phyloP scores from a whole-genome alignment of 2,797 vertebrate species.

The Scleropages formosus region DNA sequence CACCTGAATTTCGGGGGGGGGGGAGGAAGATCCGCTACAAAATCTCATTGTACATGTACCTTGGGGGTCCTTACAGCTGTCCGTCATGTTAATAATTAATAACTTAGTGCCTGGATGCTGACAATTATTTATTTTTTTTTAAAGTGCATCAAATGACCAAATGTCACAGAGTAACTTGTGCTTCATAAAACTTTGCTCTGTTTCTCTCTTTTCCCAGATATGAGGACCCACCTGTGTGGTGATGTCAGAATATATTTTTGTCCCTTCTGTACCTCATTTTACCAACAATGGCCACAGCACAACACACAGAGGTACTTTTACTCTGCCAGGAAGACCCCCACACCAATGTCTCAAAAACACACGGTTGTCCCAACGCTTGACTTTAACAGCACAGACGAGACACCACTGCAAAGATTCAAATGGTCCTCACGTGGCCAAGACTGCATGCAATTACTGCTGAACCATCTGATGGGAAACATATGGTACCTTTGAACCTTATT shows the following conservation, averaged over 20 bases:
- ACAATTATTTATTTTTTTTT: not conserved
- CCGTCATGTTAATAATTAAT: too few species aligned
- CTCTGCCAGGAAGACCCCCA: constrained; percentile 29
- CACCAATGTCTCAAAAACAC: constrained; percentile 7
- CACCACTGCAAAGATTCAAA: constrained; percentile 19
- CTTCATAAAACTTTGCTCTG: constrained; percentile 25
- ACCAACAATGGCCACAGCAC: constrained; percentile 28
- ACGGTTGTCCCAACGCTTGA: constrained; percentile 15
- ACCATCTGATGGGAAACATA: constrained; percentile 55
- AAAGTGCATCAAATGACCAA: too few species aligned
- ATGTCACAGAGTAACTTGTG: too few species aligned
- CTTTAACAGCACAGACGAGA: constrained; percentile 19
- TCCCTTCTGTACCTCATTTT: constrained; percentile 48
- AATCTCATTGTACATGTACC: too few species aligned
- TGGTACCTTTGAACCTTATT: constrained; percentile 74
- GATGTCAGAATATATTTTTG: constrained; percentile 57
- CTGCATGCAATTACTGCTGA: constrained; percentile 65
- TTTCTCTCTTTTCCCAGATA: constrained; percentile 70
- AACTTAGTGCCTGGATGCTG: too few species aligned
- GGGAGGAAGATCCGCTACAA: too few species aligned
- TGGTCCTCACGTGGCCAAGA: constrained; percentile 39
- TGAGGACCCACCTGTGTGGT: constrained; percentile 89
- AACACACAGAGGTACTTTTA: constrained; percentile 52
- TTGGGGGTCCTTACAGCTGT: too few species aligned
- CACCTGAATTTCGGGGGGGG: too few species aligned